Conservation (phyloP, 35 echinoderm and acorn worm species). For the Stichopus chloronotus region DNA sequence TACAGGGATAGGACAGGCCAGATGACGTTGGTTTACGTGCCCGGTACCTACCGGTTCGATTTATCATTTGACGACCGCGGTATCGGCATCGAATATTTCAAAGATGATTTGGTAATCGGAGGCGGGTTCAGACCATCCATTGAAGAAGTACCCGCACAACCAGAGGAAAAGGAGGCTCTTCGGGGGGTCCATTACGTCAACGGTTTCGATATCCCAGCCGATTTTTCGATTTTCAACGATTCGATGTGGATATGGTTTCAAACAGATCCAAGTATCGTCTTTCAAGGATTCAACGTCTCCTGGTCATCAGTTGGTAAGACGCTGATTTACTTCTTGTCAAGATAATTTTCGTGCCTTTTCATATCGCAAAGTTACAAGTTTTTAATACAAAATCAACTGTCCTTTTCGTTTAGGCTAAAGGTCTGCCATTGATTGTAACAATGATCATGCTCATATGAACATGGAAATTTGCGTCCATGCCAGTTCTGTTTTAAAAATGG, state of each 20-base stretch:
- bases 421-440: too few species aligned
- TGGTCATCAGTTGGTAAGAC: constrained; percentile 34
- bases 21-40: constrained; percentile 36
- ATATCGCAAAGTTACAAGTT: background rate
- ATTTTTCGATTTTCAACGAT: constrained; percentile 17
- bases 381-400: too few species aligned
- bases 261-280: background rate
- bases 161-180: constrained; percentile 14
- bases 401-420: too few species aligned
- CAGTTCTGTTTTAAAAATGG: too few species aligned
- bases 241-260: constrained; percentile 24
- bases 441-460: too few species aligned
- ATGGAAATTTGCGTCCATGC: too few species aligned
- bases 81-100: background rate
- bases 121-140: background rate
- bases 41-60: constrained; percentile 12
- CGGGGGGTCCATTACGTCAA: background rate
- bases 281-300: background rate
- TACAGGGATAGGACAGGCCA: background rate
- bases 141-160: background rate
- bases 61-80: background rate
- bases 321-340: too few species aligned
- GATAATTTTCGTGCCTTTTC: background rate
- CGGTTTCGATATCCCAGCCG: background rate
- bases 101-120: constrained; percentile 37